These are phyloP conservation scores for Taphrorychus bicolor DNA, from an alignment of 2,888 invertebrate species.

Conservation along the genomic window DNA sequence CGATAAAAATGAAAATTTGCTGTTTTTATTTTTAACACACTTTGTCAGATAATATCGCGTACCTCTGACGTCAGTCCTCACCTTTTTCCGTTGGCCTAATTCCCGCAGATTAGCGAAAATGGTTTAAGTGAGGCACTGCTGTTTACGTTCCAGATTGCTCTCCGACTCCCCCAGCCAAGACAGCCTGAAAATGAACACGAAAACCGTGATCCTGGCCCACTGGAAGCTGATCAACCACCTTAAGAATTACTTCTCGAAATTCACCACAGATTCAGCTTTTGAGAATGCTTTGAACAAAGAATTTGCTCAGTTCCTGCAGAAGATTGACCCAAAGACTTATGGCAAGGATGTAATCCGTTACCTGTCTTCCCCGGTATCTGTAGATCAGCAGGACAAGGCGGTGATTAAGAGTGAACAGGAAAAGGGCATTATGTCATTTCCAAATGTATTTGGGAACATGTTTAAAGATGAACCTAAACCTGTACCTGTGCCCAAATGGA, in stretches of 20 bases:
- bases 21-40: neutral
- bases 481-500: constrained; percentile 61
- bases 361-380: constrained; percentile 46
- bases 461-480: constrained; percentile 50
- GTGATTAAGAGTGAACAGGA: constrained; percentile 30
- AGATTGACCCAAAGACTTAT: constrained; percentile 58
- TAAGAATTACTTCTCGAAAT: constrained; percentile 60
- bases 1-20: neutral
- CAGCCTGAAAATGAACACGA: constrained; percentile 53
- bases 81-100: neutral
- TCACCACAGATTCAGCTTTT: constrained; percentile 59
- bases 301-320: constrained; percentile 62
- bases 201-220: constrained; percentile 55
- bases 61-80: neutral
- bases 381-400: constrained; percentile 7
- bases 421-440: constrained; percentile 46
- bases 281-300: constrained; percentile 62
- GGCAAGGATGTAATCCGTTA: constrained; percentile 52
- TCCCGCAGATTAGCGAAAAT: neutral
- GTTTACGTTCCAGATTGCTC: neutral
- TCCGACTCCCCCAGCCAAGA: constrained; percentile 20
- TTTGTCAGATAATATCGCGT: neutral
- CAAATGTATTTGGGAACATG: constrained; percentile 59
- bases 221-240: constrained; percentile 62
- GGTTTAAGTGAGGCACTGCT: neutral